Base-by-base conservation (phyloP, 1,140 invertebrate species). In the Cotesia vestalis region DNA sequence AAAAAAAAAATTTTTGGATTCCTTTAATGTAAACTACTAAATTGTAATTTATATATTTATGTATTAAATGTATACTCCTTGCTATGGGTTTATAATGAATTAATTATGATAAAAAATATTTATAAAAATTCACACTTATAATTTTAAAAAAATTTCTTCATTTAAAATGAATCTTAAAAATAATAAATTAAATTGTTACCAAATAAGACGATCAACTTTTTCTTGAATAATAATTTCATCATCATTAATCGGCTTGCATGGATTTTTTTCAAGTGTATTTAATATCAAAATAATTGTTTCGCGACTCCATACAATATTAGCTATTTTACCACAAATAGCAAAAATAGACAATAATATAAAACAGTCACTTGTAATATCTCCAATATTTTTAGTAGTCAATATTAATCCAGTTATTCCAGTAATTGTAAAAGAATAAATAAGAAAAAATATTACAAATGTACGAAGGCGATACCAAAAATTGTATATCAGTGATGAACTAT, bases 301-400 rank as follows among this genome's bases (percentile, higher is more conserved):
- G 4, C 71, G 63, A n/a, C 64, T 27, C 17, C 40, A n/a, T 27
- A 72, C 11, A 57, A 72, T 53, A 35, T 72, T 72, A 53, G 61
- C 36, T 9, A 62, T 67, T 66, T 72, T 72, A 4, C 63, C 71
- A 60, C 63, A 67, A 46, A 66, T 60, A 9, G 57, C 71, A 17
- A 72, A 14, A n/a, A 72, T 61, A 3, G 71, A 72, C 1, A 72
- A 38, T 12, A 72, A 20, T n/a, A 72, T 34, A 17, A 72, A 72
- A 27, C 66, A 67, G 12, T 72, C 59, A 38, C 40, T 72, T 14
- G 64, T 61, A 2, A 67, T 12, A 17, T 59, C 64, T 8, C n/a
- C 53, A 6, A 72, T 67, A 34, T 55, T 38, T 12, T 66, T 40
- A 35, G 66, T 36, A n/a, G 35, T 14, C 0, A 59, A 11, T 1